Evolutionary conservation across 2,888 invertebrate species (phyloP).

Genomic region (Gryllus longicercus): DNA sequence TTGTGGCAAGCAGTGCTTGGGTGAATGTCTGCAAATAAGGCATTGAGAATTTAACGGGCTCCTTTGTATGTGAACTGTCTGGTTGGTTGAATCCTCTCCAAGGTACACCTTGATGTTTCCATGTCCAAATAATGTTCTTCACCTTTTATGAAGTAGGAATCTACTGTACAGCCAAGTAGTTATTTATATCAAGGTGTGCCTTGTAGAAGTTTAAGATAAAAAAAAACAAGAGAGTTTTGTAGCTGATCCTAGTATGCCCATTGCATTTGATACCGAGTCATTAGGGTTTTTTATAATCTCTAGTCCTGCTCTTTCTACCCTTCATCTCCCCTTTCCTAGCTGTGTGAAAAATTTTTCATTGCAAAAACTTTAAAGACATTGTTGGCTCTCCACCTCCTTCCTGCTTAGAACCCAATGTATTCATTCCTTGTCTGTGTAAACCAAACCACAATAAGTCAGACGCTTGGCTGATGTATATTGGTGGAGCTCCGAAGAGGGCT

Average conservation of each 20-base stretch:
- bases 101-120: slow-evolving; percentile 33
- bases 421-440: slow-evolving; percentile 35
- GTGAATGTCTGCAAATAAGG: slow-evolving; percentile 34
- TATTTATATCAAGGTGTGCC: slow-evolving; percentile 33
- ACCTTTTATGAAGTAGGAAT: slow-evolving; percentile 17
- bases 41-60: slow-evolving; percentile 34
- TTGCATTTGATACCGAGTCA: slow-evolving; percentile 38
- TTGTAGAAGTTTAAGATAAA: slow-evolving; percentile 30
- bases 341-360: slow-evolving; percentile 34
- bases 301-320: slow-evolving; percentile 40
- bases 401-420: slow-evolving; percentile 35
- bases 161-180: not conserved
- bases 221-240: slow-evolving; percentile 35
- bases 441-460: slow-evolving; percentile 28
- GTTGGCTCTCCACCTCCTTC: slow-evolving; percentile 25
- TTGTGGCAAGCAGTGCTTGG: slow-evolving; percentile 35
- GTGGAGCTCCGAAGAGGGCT: slow-evolving; percentile 32
- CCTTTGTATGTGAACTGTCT: slow-evolving; percentile 30
- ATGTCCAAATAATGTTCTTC: not conserved
- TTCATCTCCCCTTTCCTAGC: slow-evolving; percentile 31
- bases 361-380: slow-evolving; percentile 25
- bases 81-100: slow-evolving; percentile 31
- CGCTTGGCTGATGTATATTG: slow-evolving; percentile 32
- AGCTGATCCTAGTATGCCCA: slow-evolving; percentile 37
- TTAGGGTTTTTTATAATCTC: slow-evolving; percentile 39